Conservation (phyloP, 2,113 vertebrate species). For the Prolemur simus region DNA sequence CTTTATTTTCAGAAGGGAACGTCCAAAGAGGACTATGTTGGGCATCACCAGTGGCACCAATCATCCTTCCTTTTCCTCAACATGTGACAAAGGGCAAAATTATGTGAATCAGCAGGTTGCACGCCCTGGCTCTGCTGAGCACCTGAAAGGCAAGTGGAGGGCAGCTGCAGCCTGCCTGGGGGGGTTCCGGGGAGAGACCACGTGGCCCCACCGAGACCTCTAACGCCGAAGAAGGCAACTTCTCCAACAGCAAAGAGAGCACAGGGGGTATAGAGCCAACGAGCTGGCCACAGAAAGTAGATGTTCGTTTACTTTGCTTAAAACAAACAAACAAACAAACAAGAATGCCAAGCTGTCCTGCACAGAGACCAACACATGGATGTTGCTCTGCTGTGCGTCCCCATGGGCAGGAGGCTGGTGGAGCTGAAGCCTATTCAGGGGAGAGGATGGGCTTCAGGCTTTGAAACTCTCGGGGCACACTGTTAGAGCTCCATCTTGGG, state of each 20-base stretch:
- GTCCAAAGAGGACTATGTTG: constrained; percentile 46
- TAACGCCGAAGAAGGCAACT: accelerated
- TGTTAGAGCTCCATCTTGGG: neutral
- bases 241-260: neutral
- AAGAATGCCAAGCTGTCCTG: neutral
- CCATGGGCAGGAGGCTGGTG: neutral
- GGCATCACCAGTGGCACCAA: constrained; percentile 23
- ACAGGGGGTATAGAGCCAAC: neutral
- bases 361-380: accelerated
- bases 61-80: constrained; percentile 61
- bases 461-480: neutral
- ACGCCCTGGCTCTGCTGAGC: neutral
- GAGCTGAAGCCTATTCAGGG: neutral
- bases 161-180: accelerated
- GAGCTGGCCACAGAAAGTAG: neutral
- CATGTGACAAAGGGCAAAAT: constrained; percentile 61
- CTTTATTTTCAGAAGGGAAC: constrained; percentile 53
- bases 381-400: neutral
- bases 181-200: neutral
- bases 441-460: neutral
- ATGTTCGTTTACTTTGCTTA: neutral
- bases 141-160: neutral
- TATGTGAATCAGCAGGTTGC: neutral
- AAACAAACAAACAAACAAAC: neutral
- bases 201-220: no score